Base-by-base conservation (phyloP, 2,888 invertebrate genomes). In the Hydropsyche betteni region DNA sequence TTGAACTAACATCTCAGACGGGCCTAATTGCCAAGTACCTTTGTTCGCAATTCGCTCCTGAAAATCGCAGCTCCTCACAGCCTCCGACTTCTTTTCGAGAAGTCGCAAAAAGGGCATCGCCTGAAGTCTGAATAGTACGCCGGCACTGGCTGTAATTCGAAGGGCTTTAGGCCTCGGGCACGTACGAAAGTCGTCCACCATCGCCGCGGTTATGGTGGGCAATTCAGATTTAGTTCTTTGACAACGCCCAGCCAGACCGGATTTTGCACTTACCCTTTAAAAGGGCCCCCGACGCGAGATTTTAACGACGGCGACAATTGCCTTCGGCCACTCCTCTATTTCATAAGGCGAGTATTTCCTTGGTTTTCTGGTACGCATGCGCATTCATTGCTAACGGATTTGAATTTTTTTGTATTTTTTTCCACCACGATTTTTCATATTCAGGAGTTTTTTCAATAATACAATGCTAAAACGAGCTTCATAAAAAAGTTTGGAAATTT, bases 211-310 rank as follows among this genome's bases (percentile, higher is more conserved):
- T 51, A 52, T 44, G 34, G 68, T 4, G 44, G 72, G 72, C 71
- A 51, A 75, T 75, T 70, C 68, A 68, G 72, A 71, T 77, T 72
- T 77, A 71, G 74, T 68, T 58, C 69, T 75, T 69, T 74, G 75
- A 75, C 69, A 74, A 44, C 34, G 44, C 12, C 44, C 44, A 44
- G 24, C 14, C 55, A 69, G 69, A 76, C 78, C 74, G 73, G 76
- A 76, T 76, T 75, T 76, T 76, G 74, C 78, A 78, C 78, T 78
- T 76, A 78, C 55, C 10, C 64, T 64, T 64, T 44, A 44, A 36
- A 64, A 64, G 64, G 64, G 64, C 34, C 5, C 61, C 4, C 16
- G 64, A n/a, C 12, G 33, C 36, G 36, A n/a, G 36, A 64, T 34
- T 34, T 64, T 64, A 64, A 64, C 64, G 64, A 64, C 55, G 55